phyloP scores from a whole-genome alignment of 2,113 vertebrate species.

The Cavia aperea region DNA sequence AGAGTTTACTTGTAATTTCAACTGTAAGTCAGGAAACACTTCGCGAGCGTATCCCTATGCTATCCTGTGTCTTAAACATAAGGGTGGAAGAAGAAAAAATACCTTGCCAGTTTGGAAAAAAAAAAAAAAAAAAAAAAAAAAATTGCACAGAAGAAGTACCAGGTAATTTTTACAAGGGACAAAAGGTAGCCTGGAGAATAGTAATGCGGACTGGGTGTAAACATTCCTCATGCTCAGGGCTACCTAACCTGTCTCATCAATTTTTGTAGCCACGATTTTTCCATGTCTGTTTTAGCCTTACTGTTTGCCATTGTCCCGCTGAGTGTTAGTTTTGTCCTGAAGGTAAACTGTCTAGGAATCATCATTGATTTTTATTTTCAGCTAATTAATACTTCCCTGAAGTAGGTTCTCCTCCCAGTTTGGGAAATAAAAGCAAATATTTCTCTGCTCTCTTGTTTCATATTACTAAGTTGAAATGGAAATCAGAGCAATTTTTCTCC shows the following conservation, averaged over 20 bases:
- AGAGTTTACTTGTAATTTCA: background rate
- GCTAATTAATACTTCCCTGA: conserved; percentile 33
- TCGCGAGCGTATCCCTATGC: too few relatives aligned
- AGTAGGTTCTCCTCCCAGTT: conserved; percentile 2
- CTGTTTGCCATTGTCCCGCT: background rate
- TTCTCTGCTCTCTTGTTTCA: background rate
- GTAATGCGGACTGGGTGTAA: background rate
- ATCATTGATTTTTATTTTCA: conserved; percentile 46
- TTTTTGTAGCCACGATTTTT: background rate
- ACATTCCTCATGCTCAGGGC: background rate
- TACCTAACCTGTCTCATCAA: background rate
- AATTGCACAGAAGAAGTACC: background rate
- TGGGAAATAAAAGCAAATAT: conserved; percentile 2
- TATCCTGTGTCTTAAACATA: background rate
- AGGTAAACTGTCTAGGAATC: conserved; percentile 26
- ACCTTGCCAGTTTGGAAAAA: background rate
- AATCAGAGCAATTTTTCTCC: background rate
- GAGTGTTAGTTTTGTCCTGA: background rate
- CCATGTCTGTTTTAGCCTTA: background rate
- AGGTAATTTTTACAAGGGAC: background rate
- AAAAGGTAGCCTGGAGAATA: background rate
- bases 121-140: background rate
- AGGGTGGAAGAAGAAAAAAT: background rate
- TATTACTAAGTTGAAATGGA: background rate
- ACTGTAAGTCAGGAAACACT: background rate